Evolutionary conservation across 2,113 vertebrate species (phyloP), one percentile per base, ranked within the genome.

Genomic region (Eretmochelys imbricata): DNA sequence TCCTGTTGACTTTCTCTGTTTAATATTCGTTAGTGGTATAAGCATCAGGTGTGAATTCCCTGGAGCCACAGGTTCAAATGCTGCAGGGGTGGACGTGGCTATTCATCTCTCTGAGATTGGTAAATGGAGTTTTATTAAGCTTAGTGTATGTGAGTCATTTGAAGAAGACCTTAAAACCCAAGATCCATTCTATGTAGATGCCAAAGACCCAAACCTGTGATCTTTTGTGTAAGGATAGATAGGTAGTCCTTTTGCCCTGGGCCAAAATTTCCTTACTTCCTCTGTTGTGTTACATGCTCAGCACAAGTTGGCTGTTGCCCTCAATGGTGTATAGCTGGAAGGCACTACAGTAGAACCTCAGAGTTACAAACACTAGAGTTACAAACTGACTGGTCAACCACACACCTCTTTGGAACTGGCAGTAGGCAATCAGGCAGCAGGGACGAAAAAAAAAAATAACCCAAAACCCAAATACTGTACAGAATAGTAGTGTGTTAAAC

Each of bases 131-230:
- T 88, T 69, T 80, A 55, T 10, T 35, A 49, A 49, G 31, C 75
- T 94, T 65, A 46, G 48, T 76, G 19, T 54, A 75, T 22, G 13
- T 51, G 80, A 80, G 6, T 84, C 3, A 2, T 38, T 82, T 69
- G 51, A 86, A 53, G 8, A 82, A 88, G 19, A 11, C 82, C 13
- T 51, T 65, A 25, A n/a, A 89, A 95, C 20, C 20, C 85, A 54
- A 85, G 42, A 2, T 69, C 16, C 31, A 9, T 29, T 76, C 20
- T 0, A 0, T 5, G 6, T 27, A 16, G 65, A 69, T 38, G 35
- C 17, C 35, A 69, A 69, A 69, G 17, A 38, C 17, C 17, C 65
- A 69, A 38, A 35, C 62, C 16, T 65, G 31, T 17, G 62, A 31
- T 35, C 31, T 65, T 65, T 65, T 57, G 35, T 14, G 4, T 42